These are phyloP conservation scores for Ophion costatus DNA, from an alignment of 2,888 invertebrate species.

Conservation along the genomic window DNA sequence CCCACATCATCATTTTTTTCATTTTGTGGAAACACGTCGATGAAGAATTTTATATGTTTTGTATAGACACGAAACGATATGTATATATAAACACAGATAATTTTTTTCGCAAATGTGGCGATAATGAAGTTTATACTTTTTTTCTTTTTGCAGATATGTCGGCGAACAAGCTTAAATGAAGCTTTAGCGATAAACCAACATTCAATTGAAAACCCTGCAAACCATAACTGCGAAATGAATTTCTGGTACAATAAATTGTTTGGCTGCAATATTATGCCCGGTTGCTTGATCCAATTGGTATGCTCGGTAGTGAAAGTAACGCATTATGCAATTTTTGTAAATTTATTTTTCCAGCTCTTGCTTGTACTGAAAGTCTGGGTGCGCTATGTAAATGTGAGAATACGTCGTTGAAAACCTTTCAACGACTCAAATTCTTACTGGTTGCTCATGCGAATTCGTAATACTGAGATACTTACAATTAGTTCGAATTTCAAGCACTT, in stretches of 20 bases:
- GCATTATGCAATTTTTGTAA: conserved; percentile 42
- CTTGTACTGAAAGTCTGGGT: not conserved
- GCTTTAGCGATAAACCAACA: not conserved
- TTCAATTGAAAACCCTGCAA: not conserved
- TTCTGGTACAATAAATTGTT: conserved; percentile 18
- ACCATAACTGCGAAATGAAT: not conserved
- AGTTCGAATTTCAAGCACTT: too few species aligned
- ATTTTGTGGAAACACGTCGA: too few species aligned
- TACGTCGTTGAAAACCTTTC: conserved; percentile 15
- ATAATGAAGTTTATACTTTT: too few species aligned
- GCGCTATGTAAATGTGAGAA: not conserved
- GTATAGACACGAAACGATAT: too few species aligned
- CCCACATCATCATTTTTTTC: too few species aligned
- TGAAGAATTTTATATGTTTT: too few species aligned
- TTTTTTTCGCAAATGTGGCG: too few species aligned
- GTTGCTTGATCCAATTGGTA: conserved; percentile 28
- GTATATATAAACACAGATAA: too few species aligned
- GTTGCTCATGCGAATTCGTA: conserved; percentile 14
- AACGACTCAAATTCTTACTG: not conserved
- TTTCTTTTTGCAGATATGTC: not conserved
- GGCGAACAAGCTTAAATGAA: not conserved
- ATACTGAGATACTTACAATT: not conserved
- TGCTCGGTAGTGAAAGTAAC: conserved; percentile 59
- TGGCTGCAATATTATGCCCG: not conserved
- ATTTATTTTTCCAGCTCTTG: conserved; percentile 11